These are phyloP conservation scores for Trachymyrmex septentrionalis DNA, from an alignment of 1,140 invertebrate genomes.

Conservation along the genomic window DNA sequence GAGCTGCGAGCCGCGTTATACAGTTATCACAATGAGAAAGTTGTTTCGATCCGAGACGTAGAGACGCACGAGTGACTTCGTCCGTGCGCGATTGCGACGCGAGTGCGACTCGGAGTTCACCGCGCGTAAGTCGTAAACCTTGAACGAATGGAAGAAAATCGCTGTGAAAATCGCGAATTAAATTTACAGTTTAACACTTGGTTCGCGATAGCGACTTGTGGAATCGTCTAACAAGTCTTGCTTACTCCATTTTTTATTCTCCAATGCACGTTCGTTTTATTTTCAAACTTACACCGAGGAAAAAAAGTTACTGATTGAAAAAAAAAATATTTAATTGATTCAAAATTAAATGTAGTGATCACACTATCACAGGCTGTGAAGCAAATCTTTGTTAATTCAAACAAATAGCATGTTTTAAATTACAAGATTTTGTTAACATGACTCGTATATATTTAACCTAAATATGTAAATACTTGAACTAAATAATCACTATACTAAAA, in stretches of 20 bases:
- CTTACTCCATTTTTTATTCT: neutral
- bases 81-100: conserved; percentile 31
- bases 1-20: conserved; percentile 33
- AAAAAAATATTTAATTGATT: no score
- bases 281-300: neutral
- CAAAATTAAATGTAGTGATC: no score
- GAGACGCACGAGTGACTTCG: conserved; percentile 42
- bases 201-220: neutral
- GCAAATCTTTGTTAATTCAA: no score
- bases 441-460: no score
- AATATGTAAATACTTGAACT: no score
- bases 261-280: neutral
- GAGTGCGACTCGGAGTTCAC: neutral
- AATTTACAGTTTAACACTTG: neutral
- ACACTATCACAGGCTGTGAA: no score
- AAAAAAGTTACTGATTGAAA: no score
- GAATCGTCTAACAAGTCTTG: neutral
- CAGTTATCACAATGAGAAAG: conserved; percentile 74
- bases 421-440: no score
- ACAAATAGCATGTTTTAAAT: no score
- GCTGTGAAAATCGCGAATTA: neutral
- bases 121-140: conserved; percentile 12
- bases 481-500: no score
- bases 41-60: conserved; percentile 23
- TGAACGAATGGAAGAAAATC: conserved; percentile 6